These are phyloP conservation scores for Pelvicachromis taeniatus DNA, from an alignment of 2,113 vertebrate species.

Conservation along the genomic window DNA sequence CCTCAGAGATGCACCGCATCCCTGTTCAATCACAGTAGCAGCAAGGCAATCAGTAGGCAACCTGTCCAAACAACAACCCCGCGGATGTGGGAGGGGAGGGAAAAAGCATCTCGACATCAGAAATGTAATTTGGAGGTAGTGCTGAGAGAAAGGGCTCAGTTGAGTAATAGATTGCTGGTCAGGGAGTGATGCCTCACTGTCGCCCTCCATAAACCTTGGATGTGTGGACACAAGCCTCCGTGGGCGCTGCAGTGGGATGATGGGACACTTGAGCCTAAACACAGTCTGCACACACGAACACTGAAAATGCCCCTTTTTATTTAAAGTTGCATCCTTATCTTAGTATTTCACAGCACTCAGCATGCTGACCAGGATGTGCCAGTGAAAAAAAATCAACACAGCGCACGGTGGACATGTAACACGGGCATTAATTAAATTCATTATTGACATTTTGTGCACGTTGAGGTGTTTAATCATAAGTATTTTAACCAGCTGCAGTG, in stretches of 20 bases:
- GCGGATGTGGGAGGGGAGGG: neutral
- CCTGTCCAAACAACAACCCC: neutral
- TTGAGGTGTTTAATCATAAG: neutral
- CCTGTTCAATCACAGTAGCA: constrained; percentile 22
- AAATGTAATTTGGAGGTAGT: constrained; percentile 49
- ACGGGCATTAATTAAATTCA: neutral
- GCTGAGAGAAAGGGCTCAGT: constrained; percentile 30
- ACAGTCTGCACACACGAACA: neutral
- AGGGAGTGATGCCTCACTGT: neutral
- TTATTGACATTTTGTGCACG: neutral
- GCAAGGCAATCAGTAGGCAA: constrained; percentile 36
- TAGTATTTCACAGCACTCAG: neutral
- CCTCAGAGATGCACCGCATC: constrained; percentile 10
- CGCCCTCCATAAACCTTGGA: neutral
- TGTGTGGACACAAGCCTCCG: neutral
- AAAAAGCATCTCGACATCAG: constrained; percentile 2
- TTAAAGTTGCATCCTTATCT: neutral
- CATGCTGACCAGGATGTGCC: neutral
- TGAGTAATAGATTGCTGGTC: constrained; percentile 37
- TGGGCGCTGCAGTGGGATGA: neutral
- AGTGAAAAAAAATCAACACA: constrained; percentile 33
- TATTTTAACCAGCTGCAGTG: neutral
- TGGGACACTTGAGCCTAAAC: neutral
- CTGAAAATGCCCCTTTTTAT: neutral
- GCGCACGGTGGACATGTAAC: neutral